Percentiles rank a stretch among this genome's conserved stretches.
phyloP scores from a whole-genome alignment of 2,888 invertebrate species.

The Tinea pellionella region DNA sequence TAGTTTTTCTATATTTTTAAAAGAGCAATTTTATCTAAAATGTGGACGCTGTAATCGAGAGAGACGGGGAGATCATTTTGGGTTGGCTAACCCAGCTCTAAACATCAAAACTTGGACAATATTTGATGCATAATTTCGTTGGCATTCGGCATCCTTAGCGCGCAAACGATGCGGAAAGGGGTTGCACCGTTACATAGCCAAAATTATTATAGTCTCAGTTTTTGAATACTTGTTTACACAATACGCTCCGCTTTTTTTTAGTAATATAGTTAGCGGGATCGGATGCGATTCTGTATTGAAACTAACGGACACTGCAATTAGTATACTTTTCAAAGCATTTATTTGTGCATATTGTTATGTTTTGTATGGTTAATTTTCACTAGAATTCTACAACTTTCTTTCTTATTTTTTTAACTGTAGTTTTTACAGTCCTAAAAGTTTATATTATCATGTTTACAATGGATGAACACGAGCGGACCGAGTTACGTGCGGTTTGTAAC shows the following conservation, averaged over 20 bases:
- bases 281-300: background rate
- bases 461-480: background rate
- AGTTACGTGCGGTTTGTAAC: constrained; percentile 2
- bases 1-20: too few species aligned
- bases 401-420: too few species aligned
- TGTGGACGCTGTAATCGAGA: too few species aligned
- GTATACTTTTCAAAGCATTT: background rate
- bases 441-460: too few species aligned
- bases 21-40: too few species aligned
- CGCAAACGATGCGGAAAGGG: background rate
- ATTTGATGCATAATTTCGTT: too few species aligned
- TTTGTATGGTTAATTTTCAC: background rate
- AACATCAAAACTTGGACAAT: too few species aligned
- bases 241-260: background rate
- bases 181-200: constrained; percentile 3
- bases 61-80: too few species aligned
- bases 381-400: too few species aligned
- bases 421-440: too few species aligned
- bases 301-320: background rate
- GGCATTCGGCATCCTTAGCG: too few species aligned
- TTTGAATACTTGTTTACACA: constrained; percentile 2
- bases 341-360: background rate
- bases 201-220: constrained; percentile 5
- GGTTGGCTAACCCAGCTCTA: too few species aligned
- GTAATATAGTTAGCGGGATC: background rate